These are phyloP conservation scores for Platypus cylindrus DNA, from an alignment of 2,888 invertebrate genomes.

Conservation along the genomic window DNA sequence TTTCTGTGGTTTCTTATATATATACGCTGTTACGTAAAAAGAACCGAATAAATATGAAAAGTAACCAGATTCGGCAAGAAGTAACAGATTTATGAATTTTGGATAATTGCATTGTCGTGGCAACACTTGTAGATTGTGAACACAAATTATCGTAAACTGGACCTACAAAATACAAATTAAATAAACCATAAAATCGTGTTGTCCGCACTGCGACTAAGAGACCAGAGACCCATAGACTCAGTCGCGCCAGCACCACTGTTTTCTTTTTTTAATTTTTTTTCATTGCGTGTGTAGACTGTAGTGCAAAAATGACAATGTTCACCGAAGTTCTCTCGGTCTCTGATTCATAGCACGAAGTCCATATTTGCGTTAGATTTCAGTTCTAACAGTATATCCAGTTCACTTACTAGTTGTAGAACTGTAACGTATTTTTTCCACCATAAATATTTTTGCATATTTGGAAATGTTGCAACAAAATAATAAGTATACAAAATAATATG, in stretches of 20 bases:
- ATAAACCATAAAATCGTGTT: constrained; percentile 1
- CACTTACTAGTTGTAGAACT: constrained; percentile 72
- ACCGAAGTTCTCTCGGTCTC: no score
- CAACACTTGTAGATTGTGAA: constrained; percentile 52
- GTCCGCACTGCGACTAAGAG: no score
- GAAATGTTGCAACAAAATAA: constrained; percentile 79
- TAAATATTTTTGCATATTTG: constrained; percentile 72
- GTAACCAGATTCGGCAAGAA: constrained; percentile 52
- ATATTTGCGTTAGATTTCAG: no score
- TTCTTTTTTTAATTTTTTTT: no score
- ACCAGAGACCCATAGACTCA: no score
- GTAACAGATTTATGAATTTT: constrained; percentile 49
- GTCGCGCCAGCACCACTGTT: no score
- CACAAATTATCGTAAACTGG: constrained; percentile 63
- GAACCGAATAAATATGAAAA: constrained; percentile 69
- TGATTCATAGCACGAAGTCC: background rate
- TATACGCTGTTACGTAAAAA: constrained; percentile 59
- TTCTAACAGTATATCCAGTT: no score
- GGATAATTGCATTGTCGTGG: constrained; percentile 60
- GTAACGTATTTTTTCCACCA: constrained; percentile 95
- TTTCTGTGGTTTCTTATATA: constrained; percentile 24
- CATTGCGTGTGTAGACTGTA: no score
- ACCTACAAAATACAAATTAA: constrained; percentile 39
- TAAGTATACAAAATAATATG: constrained; percentile 93
- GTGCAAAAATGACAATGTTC: no score